These are phyloP conservation scores for Mormyrus iriodes DNA, from an alignment of 2,113 vertebrate species.

Conservation along the genomic window DNA sequence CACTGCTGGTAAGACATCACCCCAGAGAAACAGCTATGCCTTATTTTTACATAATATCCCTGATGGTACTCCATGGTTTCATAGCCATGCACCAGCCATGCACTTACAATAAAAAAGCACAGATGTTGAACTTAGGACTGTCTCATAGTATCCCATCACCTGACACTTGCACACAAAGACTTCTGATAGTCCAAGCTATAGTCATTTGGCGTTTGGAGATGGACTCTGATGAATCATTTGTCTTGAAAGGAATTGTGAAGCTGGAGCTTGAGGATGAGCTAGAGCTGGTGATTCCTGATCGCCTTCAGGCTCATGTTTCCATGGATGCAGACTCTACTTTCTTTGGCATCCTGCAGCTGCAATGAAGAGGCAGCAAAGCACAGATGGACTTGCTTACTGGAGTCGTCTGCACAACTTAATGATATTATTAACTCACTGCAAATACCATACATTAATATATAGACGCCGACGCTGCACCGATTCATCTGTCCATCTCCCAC, in stretches of 20 bases:
- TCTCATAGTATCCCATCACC: not conserved
- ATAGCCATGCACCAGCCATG: not conserved
- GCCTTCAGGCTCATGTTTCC: constrained; percentile 40
- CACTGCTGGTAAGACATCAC: constrained; percentile 46
- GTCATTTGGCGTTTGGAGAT: not conserved
- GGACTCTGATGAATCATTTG: not conserved
- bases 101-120: not conserved
- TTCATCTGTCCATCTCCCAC: too few species aligned
- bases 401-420: not conserved
- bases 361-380: constrained; percentile 28
- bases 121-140: not conserved
- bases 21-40: not conserved
- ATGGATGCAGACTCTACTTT: constrained; percentile 45
- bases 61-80: not conserved
- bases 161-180: not conserved
- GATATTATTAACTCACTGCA: not conserved
- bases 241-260: constrained; percentile 32
- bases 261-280: constrained; percentile 47
- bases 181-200: not conserved
- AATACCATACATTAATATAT: not conserved
- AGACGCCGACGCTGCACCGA: too few species aligned
- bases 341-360: constrained; percentile 53
- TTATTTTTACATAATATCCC: not conserved
- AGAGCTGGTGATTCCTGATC: constrained; percentile 39
- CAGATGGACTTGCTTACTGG: not conserved